Evolutionary conservation across 2,113 vertebrate genomes (phyloP).

Genomic region (Microcebus lehilahytsara): DNA sequence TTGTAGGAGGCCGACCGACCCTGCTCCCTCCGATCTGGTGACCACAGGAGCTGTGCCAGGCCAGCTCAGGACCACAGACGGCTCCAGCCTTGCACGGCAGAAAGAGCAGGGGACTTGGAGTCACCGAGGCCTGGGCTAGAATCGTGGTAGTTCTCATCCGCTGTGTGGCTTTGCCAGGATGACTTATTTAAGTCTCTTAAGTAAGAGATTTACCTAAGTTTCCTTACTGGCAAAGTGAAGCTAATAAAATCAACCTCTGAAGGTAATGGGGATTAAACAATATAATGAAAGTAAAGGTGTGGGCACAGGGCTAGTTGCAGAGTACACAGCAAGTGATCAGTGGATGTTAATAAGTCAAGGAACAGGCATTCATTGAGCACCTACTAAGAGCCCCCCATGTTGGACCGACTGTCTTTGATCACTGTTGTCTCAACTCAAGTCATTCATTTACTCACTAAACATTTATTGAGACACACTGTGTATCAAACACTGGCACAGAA

Average conservation of each 20-base stretch:
- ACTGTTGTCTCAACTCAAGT: neutral
- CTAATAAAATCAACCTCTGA: neutral
- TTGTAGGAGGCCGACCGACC: conserved; percentile 72
- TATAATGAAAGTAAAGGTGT: neutral
- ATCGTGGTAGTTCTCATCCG: neutral
- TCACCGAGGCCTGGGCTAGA: neutral
- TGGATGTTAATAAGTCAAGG: neutral
- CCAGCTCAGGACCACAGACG: neutral
- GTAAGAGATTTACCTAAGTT: neutral
- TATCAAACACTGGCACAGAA: neutral
- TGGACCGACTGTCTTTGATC: neutral
- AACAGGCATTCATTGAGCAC: neutral
- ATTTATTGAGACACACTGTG: neutral
- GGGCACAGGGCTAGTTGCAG: too few relatives aligned
- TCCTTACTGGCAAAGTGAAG: neutral
- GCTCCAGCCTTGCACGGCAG: neutral
- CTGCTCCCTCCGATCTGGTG: conserved; percentile 71
- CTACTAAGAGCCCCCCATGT: too few relatives aligned
- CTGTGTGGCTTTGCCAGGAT: neutral
- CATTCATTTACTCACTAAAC: neutral
- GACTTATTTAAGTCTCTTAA: neutral
- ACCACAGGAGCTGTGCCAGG: conserved; percentile 68
- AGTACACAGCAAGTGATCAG: neutral
- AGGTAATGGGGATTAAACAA: neutral
- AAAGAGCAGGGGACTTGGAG: neutral